Base-by-base conservation (phyloP, 2,797 vertebrate genomes). In the Mareca strepera region DNA sequence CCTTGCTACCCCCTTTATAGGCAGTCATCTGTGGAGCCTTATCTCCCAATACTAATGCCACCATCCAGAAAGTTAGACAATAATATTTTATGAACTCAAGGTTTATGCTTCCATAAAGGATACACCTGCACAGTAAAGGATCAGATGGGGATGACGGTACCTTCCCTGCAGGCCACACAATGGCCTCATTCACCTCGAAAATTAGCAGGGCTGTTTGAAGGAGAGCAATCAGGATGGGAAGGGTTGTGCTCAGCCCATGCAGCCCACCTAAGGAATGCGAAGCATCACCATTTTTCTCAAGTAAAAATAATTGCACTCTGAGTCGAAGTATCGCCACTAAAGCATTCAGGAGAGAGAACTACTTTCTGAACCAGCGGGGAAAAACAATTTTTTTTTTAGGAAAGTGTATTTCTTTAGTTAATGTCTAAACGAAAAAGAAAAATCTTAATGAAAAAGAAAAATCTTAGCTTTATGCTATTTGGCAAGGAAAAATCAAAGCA, bases 1-100 rank as follows among this genome's bases (percentile, higher is more conserved):
- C 22, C 64, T 53, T 7, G 31, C 8, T 20, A 3, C 16, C 14
- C 17, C 2, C 48, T 52, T 17, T 1, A 3, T 0, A 48, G 15
- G 21, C 43, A 63, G 29, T 5, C 56, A 59, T 6, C n/a, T 31
- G 21, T 1, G 5, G n/a, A 56, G 10, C 12, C 22, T 64, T 25
- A 37, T 17, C 52, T 72, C 58, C 37, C 25, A 39, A 37, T 10
- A 26, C 9, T 21, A 67, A 84, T 7, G 33, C 5, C 28, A 58
- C 2, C 15, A 33, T 17, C 50, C 29, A 73, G 20, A 74, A 80
- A 70, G 75, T 7, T 11, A 68, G 0, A 0, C 7, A 74, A 3
- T 16, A 60, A 26, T 8, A 20, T 21, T 16, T 46, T 33, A 37
- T 1, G 60, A 69, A 3, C 23, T 66, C 8, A 0, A 31, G 46